Conservation (phyloP, 2,113 vertebrate genomes). For the Mystacornis crossleyi region DNA sequence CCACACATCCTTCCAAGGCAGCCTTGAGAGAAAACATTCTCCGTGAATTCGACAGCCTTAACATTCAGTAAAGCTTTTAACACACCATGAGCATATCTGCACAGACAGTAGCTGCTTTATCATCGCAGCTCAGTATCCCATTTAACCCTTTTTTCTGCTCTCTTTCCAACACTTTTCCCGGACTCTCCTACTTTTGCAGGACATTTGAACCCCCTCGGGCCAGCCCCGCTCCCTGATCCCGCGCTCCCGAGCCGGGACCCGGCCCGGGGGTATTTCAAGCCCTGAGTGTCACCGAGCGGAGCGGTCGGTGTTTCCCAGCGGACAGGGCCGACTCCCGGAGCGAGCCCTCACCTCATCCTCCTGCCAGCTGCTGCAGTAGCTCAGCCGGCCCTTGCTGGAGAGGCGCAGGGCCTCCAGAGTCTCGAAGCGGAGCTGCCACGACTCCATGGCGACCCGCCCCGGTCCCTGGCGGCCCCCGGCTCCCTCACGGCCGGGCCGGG, state of each 20-base stretch:
- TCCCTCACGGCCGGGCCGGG: not conserved
- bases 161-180: not conserved
- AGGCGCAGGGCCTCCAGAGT: conserved; percentile 72
- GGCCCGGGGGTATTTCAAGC: not conserved
- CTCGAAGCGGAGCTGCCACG: conserved; percentile 66
- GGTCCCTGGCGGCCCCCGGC: rapidly evolving
- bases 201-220: not conserved
- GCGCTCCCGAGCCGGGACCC: too few relatives aligned
- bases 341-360: conserved; percentile 63
- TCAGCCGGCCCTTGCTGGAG: conserved; percentile 75
- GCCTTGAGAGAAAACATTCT: conserved; percentile 35
- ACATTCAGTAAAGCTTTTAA: not conserved
- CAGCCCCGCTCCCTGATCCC: not conserved
- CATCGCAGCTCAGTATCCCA: rapidly evolving
- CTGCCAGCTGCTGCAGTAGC: conserved; percentile 66
- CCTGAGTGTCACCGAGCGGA: not conserved
- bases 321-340: too few relatives aligned
- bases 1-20: conserved; percentile 64
- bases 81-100: rapidly evolving
- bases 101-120: not conserved
- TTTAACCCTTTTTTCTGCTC: not conserved
- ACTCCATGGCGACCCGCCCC: not conserved
- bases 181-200: not conserved
- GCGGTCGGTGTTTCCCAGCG: not conserved
- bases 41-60: rapidly evolving